A percentile compares a stretch with the other conserved stretches of the same genome.
Evolutionary conservation across 2,888 invertebrate species (phyloP).

Genomic region (Ceratothoa steindachneri): DNA sequence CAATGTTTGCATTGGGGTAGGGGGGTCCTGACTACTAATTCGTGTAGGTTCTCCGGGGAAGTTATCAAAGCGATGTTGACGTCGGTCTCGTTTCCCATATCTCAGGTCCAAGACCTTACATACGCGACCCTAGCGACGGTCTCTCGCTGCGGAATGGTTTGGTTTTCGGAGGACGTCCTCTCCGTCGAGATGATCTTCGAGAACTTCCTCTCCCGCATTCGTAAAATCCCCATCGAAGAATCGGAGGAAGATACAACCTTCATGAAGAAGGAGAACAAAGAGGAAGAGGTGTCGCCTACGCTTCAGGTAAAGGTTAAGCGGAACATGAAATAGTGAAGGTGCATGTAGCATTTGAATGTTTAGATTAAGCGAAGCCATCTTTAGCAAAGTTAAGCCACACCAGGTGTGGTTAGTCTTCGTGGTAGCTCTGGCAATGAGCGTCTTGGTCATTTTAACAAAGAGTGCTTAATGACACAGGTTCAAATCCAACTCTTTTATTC

Average conservation of each 20-base stretch:
- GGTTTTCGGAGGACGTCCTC: conserved; percentile 99
- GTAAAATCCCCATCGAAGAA: conserved; percentile 81
- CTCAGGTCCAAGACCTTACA: conserved; percentile 88
- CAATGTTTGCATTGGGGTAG: no score
- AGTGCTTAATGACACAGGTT: no score
- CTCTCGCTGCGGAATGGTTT: conserved; percentile 99
- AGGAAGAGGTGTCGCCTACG: conserved; percentile 75
- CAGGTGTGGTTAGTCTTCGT: background rate
- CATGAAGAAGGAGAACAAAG: conserved; percentile 60
- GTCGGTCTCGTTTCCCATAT: no score
- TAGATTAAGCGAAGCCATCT: no score
- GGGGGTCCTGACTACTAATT: no score
- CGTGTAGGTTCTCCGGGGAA: no score
- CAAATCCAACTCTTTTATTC: no score
- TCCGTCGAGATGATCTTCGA: conserved; percentile 99
- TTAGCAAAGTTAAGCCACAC: background rate
- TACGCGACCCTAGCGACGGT: conserved; percentile 98
- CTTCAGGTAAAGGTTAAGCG: conserved; percentile 69
- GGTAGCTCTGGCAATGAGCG: no score
- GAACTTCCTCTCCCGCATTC: conserved; percentile 81
- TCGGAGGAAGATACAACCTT: conserved; percentile 64
- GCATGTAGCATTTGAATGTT: no score
- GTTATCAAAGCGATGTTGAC: no score
- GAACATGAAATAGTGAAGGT: no score
- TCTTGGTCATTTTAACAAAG: no score